Evolutionary conservation across 2,888 invertebrate species (phyloP).

Genomic region (Pyrrhosoma nymphula): DNA sequence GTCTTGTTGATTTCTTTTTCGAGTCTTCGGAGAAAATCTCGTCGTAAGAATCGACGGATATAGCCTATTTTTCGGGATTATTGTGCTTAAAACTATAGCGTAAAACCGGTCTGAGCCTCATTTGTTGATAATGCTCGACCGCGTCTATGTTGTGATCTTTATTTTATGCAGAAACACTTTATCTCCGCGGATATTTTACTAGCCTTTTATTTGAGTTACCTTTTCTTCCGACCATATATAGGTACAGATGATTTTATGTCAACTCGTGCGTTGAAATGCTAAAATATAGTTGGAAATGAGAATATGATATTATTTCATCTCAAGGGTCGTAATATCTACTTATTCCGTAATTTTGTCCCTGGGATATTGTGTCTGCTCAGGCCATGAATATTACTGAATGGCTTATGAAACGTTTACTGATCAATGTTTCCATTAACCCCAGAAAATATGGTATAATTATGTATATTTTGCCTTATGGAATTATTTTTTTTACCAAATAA

Average conservation of each 20-base stretch:
- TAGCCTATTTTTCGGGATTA: background rate
- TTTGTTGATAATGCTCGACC: background rate
- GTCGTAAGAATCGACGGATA: background rate
- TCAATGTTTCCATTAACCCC: too few relatives aligned
- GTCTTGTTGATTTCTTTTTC: background rate
- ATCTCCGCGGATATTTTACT: background rate
- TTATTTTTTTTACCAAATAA: too few relatives aligned
- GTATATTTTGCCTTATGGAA: too few relatives aligned
- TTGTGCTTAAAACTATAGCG: background rate
- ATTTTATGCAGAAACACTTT: background rate
- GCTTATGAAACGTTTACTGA: too few relatives aligned
- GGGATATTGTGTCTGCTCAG: too few relatives aligned
- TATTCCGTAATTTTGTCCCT: too few relatives aligned
- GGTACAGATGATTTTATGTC: background rate
- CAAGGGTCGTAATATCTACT: too few relatives aligned
- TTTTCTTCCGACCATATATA: background rate
- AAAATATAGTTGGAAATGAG: background rate
- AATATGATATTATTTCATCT: background rate
- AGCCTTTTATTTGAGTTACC: background rate
- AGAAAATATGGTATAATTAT: too few relatives aligned
- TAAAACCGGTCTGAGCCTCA: background rate
- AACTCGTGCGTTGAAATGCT: background rate
- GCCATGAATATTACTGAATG: too few relatives aligned
- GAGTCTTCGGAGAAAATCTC: background rate
- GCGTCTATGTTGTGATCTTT: background rate